A percentile compares a stretch with the other conserved stretches of the same genome.
These are phyloP conservation scores for Oopsacas minuta DNA, from an alignment of 37 sponge, comb jelly and placozoan genomes.

Conservation along the genomic window DNA sequence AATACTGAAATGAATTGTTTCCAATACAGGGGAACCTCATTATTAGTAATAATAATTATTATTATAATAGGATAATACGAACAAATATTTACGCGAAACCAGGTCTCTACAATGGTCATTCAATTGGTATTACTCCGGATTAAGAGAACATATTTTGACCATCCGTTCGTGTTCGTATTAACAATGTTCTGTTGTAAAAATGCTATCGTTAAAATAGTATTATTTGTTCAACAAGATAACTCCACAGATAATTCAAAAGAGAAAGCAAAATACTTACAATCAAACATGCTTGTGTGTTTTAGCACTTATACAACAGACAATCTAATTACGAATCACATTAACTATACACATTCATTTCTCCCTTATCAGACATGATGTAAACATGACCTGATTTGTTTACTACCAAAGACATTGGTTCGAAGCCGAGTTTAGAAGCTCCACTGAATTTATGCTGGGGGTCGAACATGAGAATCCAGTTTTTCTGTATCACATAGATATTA, in stretches of 20 bases:
- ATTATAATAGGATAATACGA: too few species aligned
- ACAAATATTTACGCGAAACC: too few species aligned
- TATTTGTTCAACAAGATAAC: background rate
- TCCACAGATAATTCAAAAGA: background rate
- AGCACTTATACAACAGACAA: background rate
- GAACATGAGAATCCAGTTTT: background rate
- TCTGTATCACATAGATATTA: background rate
- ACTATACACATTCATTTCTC: background rate
- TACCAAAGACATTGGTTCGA: background rate
- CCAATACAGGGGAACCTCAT: too few species aligned
- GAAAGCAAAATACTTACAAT: too few species aligned
- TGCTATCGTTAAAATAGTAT: background rate
- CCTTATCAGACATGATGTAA: constrained; percentile 3
- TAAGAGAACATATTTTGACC: too few species aligned
- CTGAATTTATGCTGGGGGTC: background rate
- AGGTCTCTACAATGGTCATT: too few species aligned
- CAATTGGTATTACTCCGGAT: too few species aligned
- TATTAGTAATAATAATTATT: background rate
- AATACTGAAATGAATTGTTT: too few species aligned
- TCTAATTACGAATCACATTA: background rate
- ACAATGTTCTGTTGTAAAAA: too few species aligned
- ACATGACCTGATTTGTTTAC: background rate
- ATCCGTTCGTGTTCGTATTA: too few species aligned
- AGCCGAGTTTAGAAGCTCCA: background rate
- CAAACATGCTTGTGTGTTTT: too few species aligned